Base-by-base conservation (phyloP, 2,797 vertebrate genomes). In the Ctenochaetus hawaiiensis region DNA sequence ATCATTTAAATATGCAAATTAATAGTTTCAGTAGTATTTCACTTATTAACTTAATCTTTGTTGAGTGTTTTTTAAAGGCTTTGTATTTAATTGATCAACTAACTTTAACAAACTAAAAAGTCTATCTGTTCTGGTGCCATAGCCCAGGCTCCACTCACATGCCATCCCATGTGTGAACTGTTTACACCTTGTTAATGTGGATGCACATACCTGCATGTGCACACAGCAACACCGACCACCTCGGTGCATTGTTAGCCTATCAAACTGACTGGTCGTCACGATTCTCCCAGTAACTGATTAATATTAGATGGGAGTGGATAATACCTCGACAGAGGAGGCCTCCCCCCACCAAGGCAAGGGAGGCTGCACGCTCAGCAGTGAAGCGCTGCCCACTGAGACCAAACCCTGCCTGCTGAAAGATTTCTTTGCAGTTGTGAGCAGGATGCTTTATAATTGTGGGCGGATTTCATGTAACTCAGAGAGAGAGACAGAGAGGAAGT, bases 231-330 rank as follows among this genome's bases (percentile, higher is more conserved):
- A 78, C 44, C 41, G 75, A 84, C 89, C 87, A 87, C 84, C 81
- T 57, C 37, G 6, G 87, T 66, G 81, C 79, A 80, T 84, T 84
- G 89, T 90, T 82, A 83, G 83, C 82, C 72, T 54, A 87, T 91
- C 86, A 90, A 80, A 88, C 51, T 77, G 83, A 89, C 86, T 82
- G 69, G 75, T 86, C 78, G 76, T 88, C 91, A 84, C 80, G 14
- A 87, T 87, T 92, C 90, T 88, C 87, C 81, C 91, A 82, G 90
- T 47, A 67, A 66, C 83, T 90, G 88, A 93, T 94, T 83, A 94
- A 92, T 93, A 92, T 90, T 92, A 86, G 86, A 94, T 94, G 89
- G 79, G 68, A 82, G 78, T 1, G 57, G 87, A 89, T 93, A 87
- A 89, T 87, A 87, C 85, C 77, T 84, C 53, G 17, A 90, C 78